Base-by-base conservation (phyloP, 1,140 invertebrate species). In the Bombus fervidus region DNA sequence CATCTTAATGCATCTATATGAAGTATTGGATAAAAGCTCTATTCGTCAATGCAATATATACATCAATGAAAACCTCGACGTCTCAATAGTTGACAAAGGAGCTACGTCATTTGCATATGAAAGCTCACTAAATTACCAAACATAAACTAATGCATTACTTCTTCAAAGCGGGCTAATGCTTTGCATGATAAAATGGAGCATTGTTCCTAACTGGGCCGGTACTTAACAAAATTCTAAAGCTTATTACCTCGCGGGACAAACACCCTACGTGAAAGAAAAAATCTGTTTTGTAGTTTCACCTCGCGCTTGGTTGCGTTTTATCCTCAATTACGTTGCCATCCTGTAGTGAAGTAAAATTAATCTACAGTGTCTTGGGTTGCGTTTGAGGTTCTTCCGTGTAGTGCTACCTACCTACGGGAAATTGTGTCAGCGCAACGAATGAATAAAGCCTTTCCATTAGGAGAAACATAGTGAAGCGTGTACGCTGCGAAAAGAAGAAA, bases 381-480 rank as follows among this genome's bases (percentile, higher is more conserved):
- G 34, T 76, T 76, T 59, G 34, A 76, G 53, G 31, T 59, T 53
- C 25, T 12, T 62, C 59, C 59, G 47, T 37, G 9, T 53, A 34
- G 31, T 13, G 73, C 47, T 39, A 59, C 31, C 47, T n/a, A 39
- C 10, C 25, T 25, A n/a, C 31, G 8, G n/a, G 25, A 76, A 34
- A 59, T 76, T 76, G 74, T 28, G 43, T 39, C 34, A 73, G 41
- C 39, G 15, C 39, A n/a, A 34, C 34, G 53, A 76, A 76, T 76
- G 74, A 76, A 76, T 76, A 76, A 76, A 34, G 53, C 34, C 43
- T 34, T 34, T 76, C 53, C 57, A 76, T 76, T 76, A 76, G 59
- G 53, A 22, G 43, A 37, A 53, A 75, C 31, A 75, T 57, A 57
- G 31, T n/a, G 28, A 76, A 59, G 15, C 43, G 73, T 10, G 31